Conservation (phyloP, 1,140 invertebrate species). For the Drosophila arizonae region DNA sequence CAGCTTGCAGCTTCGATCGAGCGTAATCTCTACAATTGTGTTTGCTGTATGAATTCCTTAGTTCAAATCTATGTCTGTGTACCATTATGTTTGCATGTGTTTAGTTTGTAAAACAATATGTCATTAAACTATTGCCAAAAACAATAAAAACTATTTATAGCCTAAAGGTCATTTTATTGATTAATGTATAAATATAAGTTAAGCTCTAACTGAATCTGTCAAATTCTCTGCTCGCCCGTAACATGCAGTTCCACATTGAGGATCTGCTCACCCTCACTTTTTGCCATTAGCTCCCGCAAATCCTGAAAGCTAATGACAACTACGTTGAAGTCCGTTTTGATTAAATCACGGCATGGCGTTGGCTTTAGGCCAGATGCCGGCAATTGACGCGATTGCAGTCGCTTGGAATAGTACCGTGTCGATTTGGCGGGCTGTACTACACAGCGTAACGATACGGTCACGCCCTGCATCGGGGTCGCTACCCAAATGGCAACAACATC, state of each 20-base stretch:
- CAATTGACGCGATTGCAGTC: slow-evolving; percentile 38
- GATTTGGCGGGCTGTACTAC: slow-evolving; percentile 39
- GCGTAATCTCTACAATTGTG: slow-evolving; percentile 40
- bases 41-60: slow-evolving; percentile 35
- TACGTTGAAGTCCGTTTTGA: slow-evolving; percentile 52
- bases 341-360: slow-evolving; percentile 46
- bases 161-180: neutral
- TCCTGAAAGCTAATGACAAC: slow-evolving; percentile 54
- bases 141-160: slow-evolving; percentile 39
- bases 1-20: neutral
- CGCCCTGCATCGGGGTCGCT: slow-evolving; percentile 43
- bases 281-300: slow-evolving; percentile 18
- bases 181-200: too few species aligned
- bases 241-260: slow-evolving; percentile 52
- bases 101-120: slow-evolving; percentile 26
- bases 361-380: neutral
- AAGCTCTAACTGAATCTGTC: too few species aligned
- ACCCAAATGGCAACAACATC: slow-evolving; percentile 60
- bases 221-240: slow-evolving; percentile 36
- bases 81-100: slow-evolving; percentile 12
- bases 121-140: slow-evolving; percentile 36
- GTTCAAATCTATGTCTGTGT: slow-evolving; percentile 34
- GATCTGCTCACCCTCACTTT: slow-evolving; percentile 32
- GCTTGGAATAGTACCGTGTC: slow-evolving; percentile 43
- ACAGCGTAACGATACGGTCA: slow-evolving; percentile 40